Evolutionary conservation across 2,113 vertebrate genomes (phyloP).

Genomic region (Oryzias curvinotus): DNA sequence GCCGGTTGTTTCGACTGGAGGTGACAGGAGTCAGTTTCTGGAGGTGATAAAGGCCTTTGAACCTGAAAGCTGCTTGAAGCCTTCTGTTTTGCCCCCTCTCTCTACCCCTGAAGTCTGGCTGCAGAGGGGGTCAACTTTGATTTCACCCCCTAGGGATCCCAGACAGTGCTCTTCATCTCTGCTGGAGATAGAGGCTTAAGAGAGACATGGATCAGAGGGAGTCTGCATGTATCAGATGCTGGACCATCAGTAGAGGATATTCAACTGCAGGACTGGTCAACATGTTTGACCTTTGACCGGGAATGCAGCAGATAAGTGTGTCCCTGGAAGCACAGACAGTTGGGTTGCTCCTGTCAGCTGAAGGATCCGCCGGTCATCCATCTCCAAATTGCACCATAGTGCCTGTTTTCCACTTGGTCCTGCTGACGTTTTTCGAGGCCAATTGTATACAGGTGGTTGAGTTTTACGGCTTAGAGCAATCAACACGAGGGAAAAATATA

Average conservation of each 20-base stretch:
- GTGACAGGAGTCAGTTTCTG: conserved; percentile 74
- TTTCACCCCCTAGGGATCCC: conserved; percentile 49
- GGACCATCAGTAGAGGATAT: conserved; percentile 37
- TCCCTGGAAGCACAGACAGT: conserved; percentile 1
- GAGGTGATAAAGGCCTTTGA: conserved; percentile 78
- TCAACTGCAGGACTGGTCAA: conserved; percentile 46
- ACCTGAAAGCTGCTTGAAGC: conserved; percentile 59
- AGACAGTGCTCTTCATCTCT: conserved; percentile 66
- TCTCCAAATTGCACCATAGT: neutral
- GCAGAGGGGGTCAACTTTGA: conserved; percentile 68
- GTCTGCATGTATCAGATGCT: conserved; percentile 46
- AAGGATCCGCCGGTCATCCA: neutral
- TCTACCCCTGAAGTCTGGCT: conserved; percentile 41
- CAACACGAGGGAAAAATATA: conserved; percentile 39
- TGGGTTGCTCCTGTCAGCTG: conserved; percentile 3
- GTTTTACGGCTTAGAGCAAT: conserved; percentile 27
- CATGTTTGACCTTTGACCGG: conserved; percentile 50
- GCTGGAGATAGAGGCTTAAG: conserved; percentile 44
- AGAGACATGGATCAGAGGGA: conserved; percentile 26
- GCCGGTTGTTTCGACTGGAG: conserved; percentile 55
- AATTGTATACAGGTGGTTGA: conserved; percentile 1
- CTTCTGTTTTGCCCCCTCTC: conserved; percentile 34
- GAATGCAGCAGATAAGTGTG: conserved; percentile 55
- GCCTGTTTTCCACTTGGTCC: conserved; percentile 1
- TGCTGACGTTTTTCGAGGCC: too few relatives aligned